Conservation (phyloP, 2,888 invertebrate species). For the Agrochola litura region DNA sequence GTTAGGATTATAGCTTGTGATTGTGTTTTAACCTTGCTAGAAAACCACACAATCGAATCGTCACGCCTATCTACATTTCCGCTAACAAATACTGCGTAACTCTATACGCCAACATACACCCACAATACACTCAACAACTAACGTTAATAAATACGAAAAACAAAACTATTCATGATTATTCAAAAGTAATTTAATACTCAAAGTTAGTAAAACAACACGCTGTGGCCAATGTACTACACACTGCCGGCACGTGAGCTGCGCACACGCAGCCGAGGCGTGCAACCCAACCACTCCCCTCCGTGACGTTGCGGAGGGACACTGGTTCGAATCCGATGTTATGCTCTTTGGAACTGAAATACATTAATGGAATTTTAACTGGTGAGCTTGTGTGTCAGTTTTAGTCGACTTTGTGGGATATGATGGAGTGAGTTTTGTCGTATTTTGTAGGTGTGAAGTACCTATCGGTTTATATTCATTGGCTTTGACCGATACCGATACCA, state of each 20-base stretch:
- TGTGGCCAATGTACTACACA: slow-evolving; percentile 39
- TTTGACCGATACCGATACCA: slow-evolving; percentile 9
- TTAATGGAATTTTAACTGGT: slow-evolving; percentile 4
- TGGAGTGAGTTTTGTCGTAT: not conserved
- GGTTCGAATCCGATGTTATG: slow-evolving; percentile 42
- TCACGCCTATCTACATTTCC: slow-evolving; percentile 21
- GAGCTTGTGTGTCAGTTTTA: not conserved
- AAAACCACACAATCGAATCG: not conserved
- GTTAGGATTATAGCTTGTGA: not conserved
- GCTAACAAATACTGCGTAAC: slow-evolving; percentile 5
- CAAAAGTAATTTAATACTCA: slow-evolving; percentile 41
- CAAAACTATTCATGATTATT: slow-evolving; percentile 33
- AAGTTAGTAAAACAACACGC: slow-evolving; percentile 40
- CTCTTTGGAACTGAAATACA: slow-evolving; percentile 41
- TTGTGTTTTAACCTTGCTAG: slow-evolving; percentile 13
- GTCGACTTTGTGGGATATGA: not conserved
- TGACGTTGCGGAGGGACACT: slow-evolving; percentile 48
- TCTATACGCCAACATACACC: not conserved
- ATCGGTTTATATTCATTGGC: not conserved
- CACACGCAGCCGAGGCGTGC: slow-evolving; percentile 66
- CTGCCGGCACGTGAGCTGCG: slow-evolving; percentile 54
- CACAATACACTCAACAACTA: slow-evolving; percentile 14
- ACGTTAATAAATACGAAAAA: slow-evolving; percentile 2
- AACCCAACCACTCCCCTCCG: slow-evolving; percentile 58
- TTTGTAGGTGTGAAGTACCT: not conserved